Evolutionary conservation across 2,888 invertebrate species (phyloP), one percentile per base, ranked within the genome.

Genomic region (Chrysotoxum bicinctum): DNA sequence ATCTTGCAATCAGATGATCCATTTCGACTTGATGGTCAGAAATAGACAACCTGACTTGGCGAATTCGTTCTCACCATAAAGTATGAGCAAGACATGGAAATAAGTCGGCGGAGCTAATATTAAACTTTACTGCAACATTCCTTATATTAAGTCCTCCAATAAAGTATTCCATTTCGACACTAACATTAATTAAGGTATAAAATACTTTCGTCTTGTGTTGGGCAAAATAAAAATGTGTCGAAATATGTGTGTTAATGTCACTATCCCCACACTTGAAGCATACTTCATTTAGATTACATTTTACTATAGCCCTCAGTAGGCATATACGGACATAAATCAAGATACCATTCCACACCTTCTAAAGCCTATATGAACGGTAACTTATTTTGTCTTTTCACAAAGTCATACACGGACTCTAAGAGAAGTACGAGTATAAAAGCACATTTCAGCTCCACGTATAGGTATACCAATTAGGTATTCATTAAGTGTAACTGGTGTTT

Each of bases 401-500:
- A 54, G 30, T 32, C 40, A 60, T 40, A 60, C 60, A 60, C 8
- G 19, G 6, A 35, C 21, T 54, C 37, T 50, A 37, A 52, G 10
- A 26, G 26, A 10, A 54, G 43, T n/a, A n/a, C n/a, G 14, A 12
- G 48, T 9, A 40, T 16, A 21, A 32, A 54, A 10, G 35, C 3
- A 40, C 43, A 52, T 19, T 52, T 26, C 14, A 45, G 56, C 54
- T 54, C 54, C 54, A 78, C 83, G 78, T 83, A 69, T 26, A 26
- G 26, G 26, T 35, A 45, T 32, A 66, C 73, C 78, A 78, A 83
- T 83, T 79, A 83, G 64, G 83, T 70, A 83, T 79, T 79, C 83
- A 83, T 83, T 78, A 78, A 74, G 69, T 68, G 78, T 78, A 83
- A 68, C 82, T 48, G 66, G 73, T 83, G 62, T 83, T 83, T 83